Evolutionary conservation across 2,797 vertebrate genomes (phyloP).

Genomic region (Aselliscus stoliczkanus): DNA sequence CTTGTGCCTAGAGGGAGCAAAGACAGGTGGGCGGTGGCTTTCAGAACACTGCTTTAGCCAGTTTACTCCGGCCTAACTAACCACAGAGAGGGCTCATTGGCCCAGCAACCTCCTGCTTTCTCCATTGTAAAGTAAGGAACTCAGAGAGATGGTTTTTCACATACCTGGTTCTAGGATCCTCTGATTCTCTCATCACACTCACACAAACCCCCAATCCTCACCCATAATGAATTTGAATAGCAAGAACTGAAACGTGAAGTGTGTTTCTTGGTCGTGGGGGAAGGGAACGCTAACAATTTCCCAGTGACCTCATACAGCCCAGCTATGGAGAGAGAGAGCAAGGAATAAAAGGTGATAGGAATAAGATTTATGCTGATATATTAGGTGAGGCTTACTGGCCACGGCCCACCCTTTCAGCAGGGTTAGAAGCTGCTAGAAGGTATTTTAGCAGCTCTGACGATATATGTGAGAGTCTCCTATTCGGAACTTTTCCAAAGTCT

Average conservation of each 20-base stretch:
- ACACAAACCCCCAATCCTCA: background rate
- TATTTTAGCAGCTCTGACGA: slow-evolving; percentile 81
- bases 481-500: slow-evolving; percentile 83
- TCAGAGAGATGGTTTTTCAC: background rate
- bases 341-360: slow-evolving; percentile 75
- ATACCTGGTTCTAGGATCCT: background rate
- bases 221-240: slow-evolving; percentile 38
- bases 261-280: slow-evolving; percentile 44
- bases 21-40: background rate
- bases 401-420: slow-evolving; percentile 40
- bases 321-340: slow-evolving; percentile 46
- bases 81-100: background rate
- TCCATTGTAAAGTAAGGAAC: background rate
- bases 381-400: slow-evolving; percentile 75
- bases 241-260: slow-evolving; percentile 56
- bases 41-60: background rate
- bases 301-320: slow-evolving; percentile 52
- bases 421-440: slow-evolving; percentile 80
- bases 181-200: background rate
- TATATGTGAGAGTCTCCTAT: slow-evolving; percentile 81
- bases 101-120: background rate
- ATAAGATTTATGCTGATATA: slow-evolving; percentile 78
- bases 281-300: slow-evolving; percentile 63
- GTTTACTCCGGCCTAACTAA: background rate
- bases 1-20: background rate